Evolutionary conservation across 2,797 vertebrate species (phyloP), one percentile per base, ranked within the genome.

Genomic region (Falco cherrug): DNA sequence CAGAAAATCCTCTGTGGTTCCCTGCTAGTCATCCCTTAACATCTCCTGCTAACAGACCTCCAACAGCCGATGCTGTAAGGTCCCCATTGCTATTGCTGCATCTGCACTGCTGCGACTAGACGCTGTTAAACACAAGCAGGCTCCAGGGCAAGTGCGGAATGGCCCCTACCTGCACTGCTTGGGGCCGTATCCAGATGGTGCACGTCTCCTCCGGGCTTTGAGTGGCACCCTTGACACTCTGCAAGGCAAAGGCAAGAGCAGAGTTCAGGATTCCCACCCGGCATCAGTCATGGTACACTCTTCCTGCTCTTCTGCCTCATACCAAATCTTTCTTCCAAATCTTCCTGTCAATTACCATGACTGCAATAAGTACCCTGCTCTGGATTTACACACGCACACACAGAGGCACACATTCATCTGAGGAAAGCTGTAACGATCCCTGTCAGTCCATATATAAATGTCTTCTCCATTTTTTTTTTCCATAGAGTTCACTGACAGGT

Each of bases 31-130:
- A 35, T 41, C 29, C 29, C 59, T 79, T 56, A 61, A 16, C 11
- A 4, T 24, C 59, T 63, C 13, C 68, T 54, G 51, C 5, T 70
- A 74, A 47, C 3, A 41, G 53, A 35, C 16, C 25, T 59, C 9
- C 10, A n/a, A 13, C 2, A 43, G 25, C 35, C 0, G 0, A 35
- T n/a, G 35, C 9, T 59, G 56, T 19, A 28, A 31, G n/a, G n/a
- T 48, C 51, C 60, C 22, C 22, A 11, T 8, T 3, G 0, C 57
- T 60, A 3, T 16, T 25, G 45, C 48, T 64, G 2, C 33, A 5
- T 8, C 41, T 24, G 21, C 35, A 17, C 24, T n/a, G 29, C 8
- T 14, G 24, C 51, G n/a, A 50, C 20, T 25, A 78, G 53, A 61
- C 3, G 10, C 11, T 18, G 10, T 16, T 3, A 28, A 50, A 60